These are phyloP conservation scores for Dinomys branickii DNA, from an alignment of 2,113 vertebrate genomes.

Conservation along the genomic window DNA sequence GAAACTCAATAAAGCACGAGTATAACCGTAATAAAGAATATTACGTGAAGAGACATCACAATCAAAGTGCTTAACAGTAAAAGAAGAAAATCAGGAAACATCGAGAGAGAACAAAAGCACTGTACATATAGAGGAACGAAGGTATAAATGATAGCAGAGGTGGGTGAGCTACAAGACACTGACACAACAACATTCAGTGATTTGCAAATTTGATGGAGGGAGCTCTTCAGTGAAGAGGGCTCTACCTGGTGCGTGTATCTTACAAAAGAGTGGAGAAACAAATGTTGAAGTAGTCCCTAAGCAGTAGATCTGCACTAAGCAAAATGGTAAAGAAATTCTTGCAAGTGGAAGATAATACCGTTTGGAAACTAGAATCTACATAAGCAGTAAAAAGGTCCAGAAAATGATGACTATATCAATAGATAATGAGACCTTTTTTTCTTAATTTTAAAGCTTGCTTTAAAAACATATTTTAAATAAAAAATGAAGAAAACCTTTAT, in stretches of 20 bases:
- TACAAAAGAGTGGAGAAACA: neutral
- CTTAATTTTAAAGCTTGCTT: neutral
- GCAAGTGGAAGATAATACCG: neutral
- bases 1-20: neutral
- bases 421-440: neutral
- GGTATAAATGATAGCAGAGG: neutral
- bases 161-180: neutral
- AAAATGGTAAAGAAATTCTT: constrained; percentile 16
- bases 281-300: neutral
- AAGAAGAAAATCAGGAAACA: neutral
- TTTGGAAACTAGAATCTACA: neutral
- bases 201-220: neutral
- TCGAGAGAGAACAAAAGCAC: neutral
- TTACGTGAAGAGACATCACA: neutral
- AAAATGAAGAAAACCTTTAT: neutral
- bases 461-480: neutral
- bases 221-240: neutral
- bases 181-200: neutral
- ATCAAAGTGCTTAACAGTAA: neutral
- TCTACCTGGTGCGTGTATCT: neutral
- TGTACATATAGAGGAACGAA: neutral
- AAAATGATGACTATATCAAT: neutral
- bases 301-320: neutral
- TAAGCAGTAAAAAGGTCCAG: neutral
- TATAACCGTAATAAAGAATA: neutral